A percentile compares a stretch with the other conserved stretches of the same genome.
Conservation (phyloP, 2,888 invertebrate genomes). For the Timema podura region DNA sequence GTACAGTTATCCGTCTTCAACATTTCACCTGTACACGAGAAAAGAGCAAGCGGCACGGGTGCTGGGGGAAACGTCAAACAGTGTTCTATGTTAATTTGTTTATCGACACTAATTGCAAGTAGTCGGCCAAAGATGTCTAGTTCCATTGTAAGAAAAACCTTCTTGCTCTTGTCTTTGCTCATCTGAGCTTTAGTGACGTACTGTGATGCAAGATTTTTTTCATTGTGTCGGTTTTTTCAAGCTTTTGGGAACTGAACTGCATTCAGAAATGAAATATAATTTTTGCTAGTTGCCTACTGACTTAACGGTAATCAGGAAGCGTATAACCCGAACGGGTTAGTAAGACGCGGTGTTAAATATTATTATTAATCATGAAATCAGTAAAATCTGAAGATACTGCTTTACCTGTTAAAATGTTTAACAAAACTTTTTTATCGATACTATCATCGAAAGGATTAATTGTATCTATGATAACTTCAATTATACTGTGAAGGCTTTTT, state of each 20-base stretch:
- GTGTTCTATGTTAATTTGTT: conserved; percentile 38
- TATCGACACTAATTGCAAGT: conserved; percentile 36
- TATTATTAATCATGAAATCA: conserved; percentile 34
- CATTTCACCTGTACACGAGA: not conserved
- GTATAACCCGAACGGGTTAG: too few relatives aligned
- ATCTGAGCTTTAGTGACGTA: conserved; percentile 31
- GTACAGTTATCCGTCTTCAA: conserved; percentile 32
- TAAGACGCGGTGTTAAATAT: too few relatives aligned
- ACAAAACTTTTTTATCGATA: conserved; percentile 33
- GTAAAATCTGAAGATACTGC: conserved; percentile 35
- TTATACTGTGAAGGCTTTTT: conserved; percentile 32
- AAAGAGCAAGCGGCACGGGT: not conserved
- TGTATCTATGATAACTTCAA: conserved; percentile 33
- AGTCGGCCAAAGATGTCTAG: conserved; percentile 37
- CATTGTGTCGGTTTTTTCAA: conserved; percentile 36
- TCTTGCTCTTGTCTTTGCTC: conserved; percentile 35
- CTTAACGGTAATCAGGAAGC: conserved; percentile 38
- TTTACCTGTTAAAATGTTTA: conserved; percentile 39
- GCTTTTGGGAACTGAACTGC: conserved; percentile 32
- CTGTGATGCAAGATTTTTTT: conserved; percentile 38
- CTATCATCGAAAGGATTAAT: conserved; percentile 35
- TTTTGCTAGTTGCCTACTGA: conserved; percentile 33
- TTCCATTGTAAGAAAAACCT: conserved; percentile 36
- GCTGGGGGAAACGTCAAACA: conserved; percentile 35
- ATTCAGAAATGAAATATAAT: conserved; percentile 36